phyloP scores from a whole-genome alignment of 2,797 vertebrate genomes.

The Etheostoma nigrum region DNA sequence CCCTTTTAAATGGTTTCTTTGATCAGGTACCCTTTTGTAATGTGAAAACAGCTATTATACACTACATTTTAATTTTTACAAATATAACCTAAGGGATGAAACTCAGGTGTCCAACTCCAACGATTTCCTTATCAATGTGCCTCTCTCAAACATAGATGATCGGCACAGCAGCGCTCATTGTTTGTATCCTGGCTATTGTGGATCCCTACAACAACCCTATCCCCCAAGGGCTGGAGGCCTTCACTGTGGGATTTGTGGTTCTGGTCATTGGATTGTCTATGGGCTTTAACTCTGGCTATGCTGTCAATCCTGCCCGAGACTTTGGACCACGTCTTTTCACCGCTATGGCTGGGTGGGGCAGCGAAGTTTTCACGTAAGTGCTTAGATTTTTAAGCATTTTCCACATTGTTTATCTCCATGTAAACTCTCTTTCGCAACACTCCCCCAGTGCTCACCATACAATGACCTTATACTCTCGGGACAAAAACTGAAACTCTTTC shows the following conservation, averaged over 20 bases:
- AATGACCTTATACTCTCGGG: background rate
- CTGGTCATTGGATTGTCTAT: slow-evolving; percentile 96
- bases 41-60: background rate
- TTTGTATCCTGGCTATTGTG: slow-evolving; percentile 95
- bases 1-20: slow-evolving; percentile 94
- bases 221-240: slow-evolving; percentile 93
- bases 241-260: slow-evolving; percentile 96
- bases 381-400: slow-evolving; percentile 2
- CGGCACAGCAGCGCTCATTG: slow-evolving; percentile 93
- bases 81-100: background rate
- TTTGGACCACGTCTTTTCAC: slow-evolving; percentile 96
- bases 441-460: background rate
- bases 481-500: background rate
- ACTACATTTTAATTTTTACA: background rate
- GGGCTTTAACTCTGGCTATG: slow-evolving; percentile 99
- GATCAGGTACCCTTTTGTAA: slow-evolving; percentile 88
- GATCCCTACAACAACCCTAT: slow-evolving; percentile 96
- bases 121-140: background rate
- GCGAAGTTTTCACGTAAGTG: slow-evolving; percentile 92
- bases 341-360: slow-evolving; percentile 94
- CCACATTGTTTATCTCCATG: background rate
- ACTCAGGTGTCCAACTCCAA: background rate
- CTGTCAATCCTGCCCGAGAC: slow-evolving; percentile 97
- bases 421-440: background rate
- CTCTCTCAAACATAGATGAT: slow-evolving; percentile 86